Base-by-base conservation (phyloP, 2,888 invertebrate genomes). In the Eupithecia inturbata region DNA sequence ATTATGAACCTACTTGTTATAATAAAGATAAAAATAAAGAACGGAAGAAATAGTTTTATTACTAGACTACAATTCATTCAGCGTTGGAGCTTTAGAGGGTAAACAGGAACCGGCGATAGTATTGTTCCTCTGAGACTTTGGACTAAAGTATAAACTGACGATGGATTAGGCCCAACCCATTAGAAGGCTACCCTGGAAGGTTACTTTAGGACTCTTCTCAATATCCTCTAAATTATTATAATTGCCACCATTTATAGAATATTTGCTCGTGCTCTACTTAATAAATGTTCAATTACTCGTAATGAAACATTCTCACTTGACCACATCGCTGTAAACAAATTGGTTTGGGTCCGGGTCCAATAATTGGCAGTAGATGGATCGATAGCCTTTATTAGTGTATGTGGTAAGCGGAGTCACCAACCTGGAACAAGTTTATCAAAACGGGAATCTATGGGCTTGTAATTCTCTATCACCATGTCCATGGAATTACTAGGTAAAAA, bases 301-400 rank as follows among this genome's bases (percentile, higher is more conserved):
- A 62, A 31, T 31, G n/a, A 68, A 62, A 57, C 68, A 39, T 73
- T 67, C 75, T 77, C 85, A 88, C 89, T 95, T 96, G 82, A 96
- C 91, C 28, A 87, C 89, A 77, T 90, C 90, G 31, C 79, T 74
- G 75, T 91, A 96, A 41, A 94, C 93, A 81, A 95, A 97, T 78
- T 95, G 93, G 16, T 95, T 94, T 0, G 96, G 89, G 77, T 96
- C 96, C 14, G 84, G 83, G 80, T 96, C 95, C 22, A 95, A 81
- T 36, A 96, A 83, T 81, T 92, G 95, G 68, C 92, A 94, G 73
- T 95, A 92, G 39, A 96, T 90, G 0, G 96, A 93, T 71, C 91
- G 91, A 82, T 95, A 94, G 3, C 96, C 96, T 71, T 86, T 83
- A 77, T 81, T 81, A 14, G 89, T 89, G 7, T 82, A 41, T 57